Evolutionary conservation across 2,888 invertebrate genomes (phyloP), one percentile per base, ranked within the genome.

Genomic region (Brachypalpus laphriformis): DNA sequence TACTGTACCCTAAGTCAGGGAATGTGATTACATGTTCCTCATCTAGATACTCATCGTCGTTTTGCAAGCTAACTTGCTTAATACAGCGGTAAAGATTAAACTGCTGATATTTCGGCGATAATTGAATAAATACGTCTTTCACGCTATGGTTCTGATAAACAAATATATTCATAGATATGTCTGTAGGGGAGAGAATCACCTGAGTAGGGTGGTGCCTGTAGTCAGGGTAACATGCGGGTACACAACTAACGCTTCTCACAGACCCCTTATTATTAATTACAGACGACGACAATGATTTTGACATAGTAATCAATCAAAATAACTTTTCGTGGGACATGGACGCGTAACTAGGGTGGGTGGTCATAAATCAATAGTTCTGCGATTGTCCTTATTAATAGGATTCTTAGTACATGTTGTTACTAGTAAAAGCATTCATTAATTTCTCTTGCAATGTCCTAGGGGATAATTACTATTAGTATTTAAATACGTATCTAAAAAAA

Each of bases 101-200:
- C 16, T 66, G 63, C 40, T 54, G 72, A 77, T 82, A 82, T 72
- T 71, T 47, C 5, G 49, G 63, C 47, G 76, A 71, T 82, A 82
- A 82, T 82, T 82, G 77, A 76, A 82, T 82, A 82, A 77, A 59
- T 82, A 77, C 63, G 70, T 82, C 82, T 65, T 82, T 76, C 16
- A 22, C 56, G 25, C 31, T 42, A 34, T 42, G 28, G 65, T 51
- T 40, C 31, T 34, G 49, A 70, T 76, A 63, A 70, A 31, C 6
- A 61, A 56, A 70, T 63, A 71, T 57, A 16, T 4, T 42, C 11
- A 28, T 54, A 16, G 28, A 63, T 25, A 54, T 25, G 0, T 5
- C 16, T 51, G 14, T 31, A 11, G 45, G 34, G 14, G 42, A 16
- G 40, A 14, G 14, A 45, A 18, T 16, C 3, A 37, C n/a, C 37